Percentiles rank a stretch among this genome's conserved stretches.
phyloP scores from a whole-genome alignment of 53 echinoderm and acorn worm genomes.

The Apostichopus leukothele region DNA sequence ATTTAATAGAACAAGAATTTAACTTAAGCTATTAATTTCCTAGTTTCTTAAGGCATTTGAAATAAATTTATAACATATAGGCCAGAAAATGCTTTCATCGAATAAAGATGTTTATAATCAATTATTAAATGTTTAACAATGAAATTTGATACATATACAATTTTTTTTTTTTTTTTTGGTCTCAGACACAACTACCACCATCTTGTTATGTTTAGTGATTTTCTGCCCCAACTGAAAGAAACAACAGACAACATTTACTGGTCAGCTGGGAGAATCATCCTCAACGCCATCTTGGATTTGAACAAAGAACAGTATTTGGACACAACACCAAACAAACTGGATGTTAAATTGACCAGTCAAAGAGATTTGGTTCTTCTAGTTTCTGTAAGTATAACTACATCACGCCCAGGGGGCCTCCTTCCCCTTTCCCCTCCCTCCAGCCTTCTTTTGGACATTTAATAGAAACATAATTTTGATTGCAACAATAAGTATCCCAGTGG shows the following conservation, averaged over 20 bases:
- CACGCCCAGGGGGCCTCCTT: too few relatives aligned
- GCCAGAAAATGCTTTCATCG: too few relatives aligned
- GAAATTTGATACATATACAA: not conserved
- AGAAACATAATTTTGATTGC: too few relatives aligned
- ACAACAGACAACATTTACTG: not conserved
- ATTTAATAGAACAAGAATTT: too few relatives aligned
- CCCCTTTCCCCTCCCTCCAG: too few relatives aligned
- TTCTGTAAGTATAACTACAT: not conserved
- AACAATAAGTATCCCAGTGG: too few relatives aligned
- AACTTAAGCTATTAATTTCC: too few relatives aligned
- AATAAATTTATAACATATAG: too few relatives aligned
- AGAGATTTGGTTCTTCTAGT: slow-evolving; percentile 4
- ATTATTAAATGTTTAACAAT: too few relatives aligned
- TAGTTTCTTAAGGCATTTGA: too few relatives aligned
- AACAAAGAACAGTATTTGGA: not conserved
- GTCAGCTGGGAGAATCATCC: not conserved
- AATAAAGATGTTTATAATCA: too few relatives aligned
- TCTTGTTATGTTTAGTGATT: not conserved
- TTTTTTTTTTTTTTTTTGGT: not conserved
- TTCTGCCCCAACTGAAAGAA: not conserved
- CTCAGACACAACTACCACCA: slow-evolving; percentile 24
- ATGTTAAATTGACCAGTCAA: slow-evolving; percentile 6
- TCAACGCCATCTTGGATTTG: slow-evolving; percentile 2
- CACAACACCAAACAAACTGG: not conserved
- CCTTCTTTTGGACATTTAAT: too few relatives aligned